These are phyloP conservation scores for Takifugu rubripes DNA, from an alignment of 2,797 vertebrate genomes.

Conservation along the genomic window DNA sequence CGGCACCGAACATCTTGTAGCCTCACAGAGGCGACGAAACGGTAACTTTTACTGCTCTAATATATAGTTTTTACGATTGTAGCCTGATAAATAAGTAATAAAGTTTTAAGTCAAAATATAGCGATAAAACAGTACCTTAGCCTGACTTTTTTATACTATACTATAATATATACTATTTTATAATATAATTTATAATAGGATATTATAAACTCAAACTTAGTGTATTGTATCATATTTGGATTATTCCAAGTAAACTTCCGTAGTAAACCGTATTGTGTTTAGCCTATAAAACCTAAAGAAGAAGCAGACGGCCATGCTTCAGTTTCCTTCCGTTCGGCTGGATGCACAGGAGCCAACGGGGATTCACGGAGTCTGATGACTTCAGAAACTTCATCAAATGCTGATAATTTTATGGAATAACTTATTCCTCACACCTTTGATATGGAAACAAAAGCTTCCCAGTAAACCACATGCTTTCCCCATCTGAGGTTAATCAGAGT, in stretches of 20 bases:
- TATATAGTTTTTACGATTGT: background rate
- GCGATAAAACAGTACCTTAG: background rate
- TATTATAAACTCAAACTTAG: no score
- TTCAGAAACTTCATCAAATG: conserved; percentile 3
- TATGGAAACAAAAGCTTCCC: conserved; percentile 15
- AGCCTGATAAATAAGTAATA: background rate
- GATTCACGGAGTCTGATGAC: conserved; percentile 8
- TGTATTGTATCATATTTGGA: no score
- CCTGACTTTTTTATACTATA: no score
- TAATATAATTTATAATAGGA: no score
- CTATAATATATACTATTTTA: background rate
- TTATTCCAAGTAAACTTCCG: no score
- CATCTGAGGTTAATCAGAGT: conserved; percentile 24
- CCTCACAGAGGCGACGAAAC: conserved; percentile 10
- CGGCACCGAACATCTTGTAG: background rate
- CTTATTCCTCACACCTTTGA: conserved; percentile 11
- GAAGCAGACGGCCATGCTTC: background rate
- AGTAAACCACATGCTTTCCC: conserved; percentile 15
- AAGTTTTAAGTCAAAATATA: background rate
- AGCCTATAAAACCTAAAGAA: background rate
- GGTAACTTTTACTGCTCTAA: background rate
- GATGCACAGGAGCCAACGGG: background rate
- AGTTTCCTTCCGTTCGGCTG: background rate
- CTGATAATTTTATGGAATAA: conserved; percentile 17
- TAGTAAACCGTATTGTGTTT: background rate